Conservation (phyloP, 2,113 vertebrate genomes). For the Petrocephalus zakoni region DNA sequence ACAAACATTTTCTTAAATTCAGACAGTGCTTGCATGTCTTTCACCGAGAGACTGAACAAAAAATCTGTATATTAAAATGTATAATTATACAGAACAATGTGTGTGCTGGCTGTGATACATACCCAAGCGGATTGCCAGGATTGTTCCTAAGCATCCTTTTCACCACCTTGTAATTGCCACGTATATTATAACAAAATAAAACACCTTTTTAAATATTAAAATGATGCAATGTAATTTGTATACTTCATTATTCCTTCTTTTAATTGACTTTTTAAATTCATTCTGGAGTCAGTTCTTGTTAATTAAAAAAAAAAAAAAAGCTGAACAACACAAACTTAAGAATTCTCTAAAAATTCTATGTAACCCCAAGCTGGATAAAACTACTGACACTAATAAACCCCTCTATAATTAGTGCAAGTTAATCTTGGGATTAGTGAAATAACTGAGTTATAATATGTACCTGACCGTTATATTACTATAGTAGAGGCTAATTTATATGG, state of each 20-base stretch:
- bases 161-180: not conserved
- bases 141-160: not conserved
- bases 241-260: not conserved
- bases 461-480: not conserved
- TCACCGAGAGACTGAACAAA: not conserved
- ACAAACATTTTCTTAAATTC: not conserved
- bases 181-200: not conserved
- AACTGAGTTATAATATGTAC: not conserved
- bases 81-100: not conserved
- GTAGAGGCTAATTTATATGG: not conserved
- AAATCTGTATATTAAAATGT: not conserved
- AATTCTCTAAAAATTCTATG: not conserved
- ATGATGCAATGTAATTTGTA: not conserved
- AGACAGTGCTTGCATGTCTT: not conserved
- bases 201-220: not conserved
- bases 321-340: not conserved
- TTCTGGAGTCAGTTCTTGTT: not conserved
- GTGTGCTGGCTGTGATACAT: not conserved
- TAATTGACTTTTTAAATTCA: not conserved
- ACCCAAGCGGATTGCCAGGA: not conserved
- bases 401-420: not conserved
- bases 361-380: not conserved
- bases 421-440: not conserved
- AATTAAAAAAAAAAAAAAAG: not conserved
- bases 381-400: not conserved